phyloP scores from a whole-genome alignment of 2,888 invertebrate genomes.

The Hirtodrosophila duncani region DNA sequence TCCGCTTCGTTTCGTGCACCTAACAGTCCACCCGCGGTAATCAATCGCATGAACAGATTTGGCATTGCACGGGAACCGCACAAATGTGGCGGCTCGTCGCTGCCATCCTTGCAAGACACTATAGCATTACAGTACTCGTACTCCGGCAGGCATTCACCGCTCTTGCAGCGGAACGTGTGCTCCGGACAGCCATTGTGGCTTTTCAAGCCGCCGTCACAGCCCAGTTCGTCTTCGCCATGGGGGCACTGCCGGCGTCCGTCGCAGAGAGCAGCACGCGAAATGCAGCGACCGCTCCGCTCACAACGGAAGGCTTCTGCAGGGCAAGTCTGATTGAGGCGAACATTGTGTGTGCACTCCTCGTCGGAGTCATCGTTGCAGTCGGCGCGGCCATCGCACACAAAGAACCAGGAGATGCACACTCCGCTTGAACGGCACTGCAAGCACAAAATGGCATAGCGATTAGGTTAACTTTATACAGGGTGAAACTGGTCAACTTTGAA shows the following conservation, averaged over 20 bases:
- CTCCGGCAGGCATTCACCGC: conserved; percentile 92
- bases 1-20: conserved; percentile 55
- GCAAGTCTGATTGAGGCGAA: conserved; percentile 79
- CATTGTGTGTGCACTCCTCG: conserved; percentile 85
- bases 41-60: conserved; percentile 75
- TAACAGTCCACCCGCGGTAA: conserved; percentile 70
- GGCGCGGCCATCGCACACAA: conserved; percentile 89
- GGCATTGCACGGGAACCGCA: conserved; percentile 81
- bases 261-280: conserved; percentile 88
- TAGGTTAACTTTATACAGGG: not conserved
- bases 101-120: conserved; percentile 90
- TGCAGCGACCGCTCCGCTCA: conserved; percentile 83
- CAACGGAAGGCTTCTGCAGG: conserved; percentile 87
- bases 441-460: not conserved
- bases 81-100: conserved; percentile 90
- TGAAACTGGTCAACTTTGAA: not conserved
- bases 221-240: conserved; percentile 86
- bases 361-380: conserved; percentile 93
- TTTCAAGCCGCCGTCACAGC: conserved; percentile 82
- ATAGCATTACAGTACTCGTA: conserved; percentile 96
- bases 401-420: conserved; percentile 94
- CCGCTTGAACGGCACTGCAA: conserved; percentile 90
- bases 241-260: conserved; percentile 89
- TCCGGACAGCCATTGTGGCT: conserved; percentile 83
- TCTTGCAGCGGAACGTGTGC: conserved; percentile 90